phyloP scores from a whole-genome alignment of 2,797 vertebrate genomes.

The Xenops minutus region DNA sequence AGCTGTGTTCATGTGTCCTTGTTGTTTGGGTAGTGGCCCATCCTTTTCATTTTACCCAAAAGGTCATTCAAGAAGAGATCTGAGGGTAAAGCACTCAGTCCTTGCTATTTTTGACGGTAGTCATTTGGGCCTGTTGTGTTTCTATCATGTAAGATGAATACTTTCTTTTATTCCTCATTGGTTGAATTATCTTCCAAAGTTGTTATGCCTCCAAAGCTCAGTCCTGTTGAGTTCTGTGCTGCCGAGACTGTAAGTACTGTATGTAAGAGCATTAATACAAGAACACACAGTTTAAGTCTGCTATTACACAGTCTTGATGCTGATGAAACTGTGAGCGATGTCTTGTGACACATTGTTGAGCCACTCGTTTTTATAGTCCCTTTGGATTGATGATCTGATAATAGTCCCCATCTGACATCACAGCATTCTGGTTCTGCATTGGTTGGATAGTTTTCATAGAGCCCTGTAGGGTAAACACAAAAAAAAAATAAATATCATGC shows the following conservation, averaged over 20 bases:
- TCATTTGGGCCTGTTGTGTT: constrained; percentile 55
- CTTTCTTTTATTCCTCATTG: constrained; percentile 87
- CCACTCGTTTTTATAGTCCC: constrained; percentile 88
- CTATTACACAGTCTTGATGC: constrained; percentile 94
- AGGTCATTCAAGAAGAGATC: constrained; percentile 67
- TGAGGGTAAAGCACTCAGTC: constrained; percentile 63
- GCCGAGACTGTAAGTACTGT: constrained; percentile 95
- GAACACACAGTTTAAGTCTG: constrained; percentile 96
- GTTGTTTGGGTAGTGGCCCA: constrained; percentile 77
- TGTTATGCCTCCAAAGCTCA: constrained; percentile 85
- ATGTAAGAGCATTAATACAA: constrained; percentile 95
- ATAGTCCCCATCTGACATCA: constrained; percentile 92
- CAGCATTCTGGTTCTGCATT: constrained; percentile 94
- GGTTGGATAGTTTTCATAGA: constrained; percentile 91
- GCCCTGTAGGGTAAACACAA: constrained; percentile 80
- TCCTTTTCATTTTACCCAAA: constrained; percentile 61
- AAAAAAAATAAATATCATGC: background rate
- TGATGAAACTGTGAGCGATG: constrained; percentile 90
- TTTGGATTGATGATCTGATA: constrained; percentile 83
- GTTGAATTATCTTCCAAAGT: constrained; percentile 89
- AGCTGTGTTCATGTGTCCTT: constrained; percentile 85
- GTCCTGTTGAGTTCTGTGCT: constrained; percentile 90
- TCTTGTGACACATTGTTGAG: constrained; percentile 86
- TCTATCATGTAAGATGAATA: constrained; percentile 22
- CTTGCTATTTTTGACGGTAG: constrained; percentile 64